Conservation (phyloP, 2,113 vertebrate genomes). For the Oryzias melastigma region DNA sequence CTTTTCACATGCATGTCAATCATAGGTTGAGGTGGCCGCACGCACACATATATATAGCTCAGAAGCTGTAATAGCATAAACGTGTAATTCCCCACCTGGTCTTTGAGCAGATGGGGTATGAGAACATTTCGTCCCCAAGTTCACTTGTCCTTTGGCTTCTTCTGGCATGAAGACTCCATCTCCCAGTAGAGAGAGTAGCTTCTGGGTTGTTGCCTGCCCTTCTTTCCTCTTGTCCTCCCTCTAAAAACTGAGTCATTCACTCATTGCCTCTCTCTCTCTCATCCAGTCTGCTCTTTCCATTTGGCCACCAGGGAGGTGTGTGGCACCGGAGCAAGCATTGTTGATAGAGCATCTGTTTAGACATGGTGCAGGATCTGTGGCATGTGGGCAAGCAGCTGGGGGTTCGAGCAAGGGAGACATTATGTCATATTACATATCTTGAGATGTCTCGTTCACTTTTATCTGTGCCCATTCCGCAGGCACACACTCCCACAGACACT, state of each 20-base stretch:
- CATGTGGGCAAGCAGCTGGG: conserved; percentile 75
- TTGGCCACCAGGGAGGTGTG: conserved; percentile 69
- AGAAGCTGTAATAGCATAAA: conserved; percentile 2
- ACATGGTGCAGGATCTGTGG: conserved; percentile 70
- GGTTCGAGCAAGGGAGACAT: conserved; percentile 69
- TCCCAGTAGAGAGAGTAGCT: conserved; percentile 54
- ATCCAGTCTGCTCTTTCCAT: conserved; percentile 56
- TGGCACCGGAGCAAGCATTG: conserved; percentile 72
- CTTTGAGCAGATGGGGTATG: conserved; percentile 62
- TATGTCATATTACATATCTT: conserved; percentile 73
- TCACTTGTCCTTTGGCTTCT: conserved; percentile 64
- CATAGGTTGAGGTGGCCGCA: too few relatives aligned
- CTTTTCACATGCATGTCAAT: too few relatives aligned
- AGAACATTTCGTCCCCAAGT: conserved; percentile 64
- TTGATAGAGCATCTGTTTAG: conserved; percentile 77
- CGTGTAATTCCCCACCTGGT: conserved; percentile 20
- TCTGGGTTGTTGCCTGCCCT: conserved; percentile 54
- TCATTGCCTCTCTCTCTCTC: conserved; percentile 37
- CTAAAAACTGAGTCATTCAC: conserved; percentile 58
- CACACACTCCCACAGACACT: conserved; percentile 49
- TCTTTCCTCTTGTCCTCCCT: conserved; percentile 50
- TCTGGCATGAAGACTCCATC: conserved; percentile 52
- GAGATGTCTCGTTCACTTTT: conserved; percentile 68
- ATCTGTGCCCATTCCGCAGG: conserved; percentile 50
- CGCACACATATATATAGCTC: not conserved